A percentile compares a stretch with the other conserved stretches of the same genome.
These are phyloP conservation scores for Aleiodes sp. DNA, from an alignment of 1,140 invertebrate species.

Conservation along the genomic window DNA sequence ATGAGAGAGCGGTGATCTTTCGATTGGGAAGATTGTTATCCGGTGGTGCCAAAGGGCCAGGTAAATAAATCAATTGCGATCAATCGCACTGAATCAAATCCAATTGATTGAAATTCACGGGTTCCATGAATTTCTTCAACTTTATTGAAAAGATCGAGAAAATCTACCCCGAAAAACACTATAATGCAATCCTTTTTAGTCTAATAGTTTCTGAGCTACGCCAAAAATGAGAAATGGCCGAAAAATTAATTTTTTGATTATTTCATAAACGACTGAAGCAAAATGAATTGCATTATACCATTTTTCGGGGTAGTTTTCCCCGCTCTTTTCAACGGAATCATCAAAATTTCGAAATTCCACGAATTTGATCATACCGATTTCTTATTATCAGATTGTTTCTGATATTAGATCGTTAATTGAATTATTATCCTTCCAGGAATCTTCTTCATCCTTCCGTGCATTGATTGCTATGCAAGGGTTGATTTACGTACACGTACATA, in stretches of 20 bases:
- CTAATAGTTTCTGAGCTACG: no score
- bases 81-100: no score
- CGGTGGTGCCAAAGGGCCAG: conserved; percentile 92
- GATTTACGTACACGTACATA: conserved; percentile 92
- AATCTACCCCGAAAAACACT: no score
- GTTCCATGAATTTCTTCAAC: conserved; percentile 27
- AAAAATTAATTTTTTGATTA: background rate
- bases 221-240: no score
- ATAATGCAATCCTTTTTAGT: no score
- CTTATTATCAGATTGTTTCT: no score
- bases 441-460: conserved; percentile 94
- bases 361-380: background rate
- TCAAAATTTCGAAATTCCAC: no score
- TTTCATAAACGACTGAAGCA: no score
- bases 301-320: no score
- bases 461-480: conserved; percentile 91
- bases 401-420: background rate
- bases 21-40: conserved; percentile 83
- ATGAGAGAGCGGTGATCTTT: conserved; percentile 91
- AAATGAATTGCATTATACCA: no score
- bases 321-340: no score
- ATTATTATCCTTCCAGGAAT: conserved; percentile 73
- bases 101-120: background rate
- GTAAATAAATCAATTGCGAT: conserved; percentile 68
- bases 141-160: conserved; percentile 15